phyloP scores from a whole-genome alignment of 2,797 vertebrate genomes.

The Coregonus ussuriensis region DNA sequence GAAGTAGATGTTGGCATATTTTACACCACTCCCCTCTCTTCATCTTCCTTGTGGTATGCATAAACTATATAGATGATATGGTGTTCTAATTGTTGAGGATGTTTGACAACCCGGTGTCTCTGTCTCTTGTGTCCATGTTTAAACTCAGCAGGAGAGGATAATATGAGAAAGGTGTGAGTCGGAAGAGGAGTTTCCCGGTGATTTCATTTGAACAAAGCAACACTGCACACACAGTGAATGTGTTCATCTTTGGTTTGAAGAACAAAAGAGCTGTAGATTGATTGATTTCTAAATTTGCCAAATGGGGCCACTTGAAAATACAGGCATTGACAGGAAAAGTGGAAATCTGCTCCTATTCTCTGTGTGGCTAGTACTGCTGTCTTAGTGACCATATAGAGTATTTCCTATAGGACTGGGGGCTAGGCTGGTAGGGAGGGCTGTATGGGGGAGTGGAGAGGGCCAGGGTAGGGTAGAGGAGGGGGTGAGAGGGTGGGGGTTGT shows the following conservation, averaged over 20 bases:
- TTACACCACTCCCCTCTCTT: conserved; percentile 51
- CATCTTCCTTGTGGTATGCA: conserved; percentile 43
- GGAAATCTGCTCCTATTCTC: conserved; percentile 44
- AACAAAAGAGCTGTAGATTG: neutral
- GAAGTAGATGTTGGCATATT: conserved; percentile 48
- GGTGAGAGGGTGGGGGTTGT: conserved; percentile 57
- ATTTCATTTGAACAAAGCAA: neutral
- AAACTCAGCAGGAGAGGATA: conserved; percentile 1
- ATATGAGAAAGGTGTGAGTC: neutral
- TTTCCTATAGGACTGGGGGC: conserved; percentile 65
- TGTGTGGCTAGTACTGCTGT: conserved; percentile 26
- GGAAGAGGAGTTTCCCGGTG: neutral
- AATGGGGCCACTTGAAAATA: conserved; percentile 28
- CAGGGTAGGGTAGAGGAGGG: conserved; percentile 5
- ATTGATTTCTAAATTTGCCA: neutral
- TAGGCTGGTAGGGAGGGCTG: conserved; percentile 41
- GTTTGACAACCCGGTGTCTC: conserved; percentile 36
- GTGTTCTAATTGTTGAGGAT: conserved; percentile 26
- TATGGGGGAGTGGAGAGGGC: no score
- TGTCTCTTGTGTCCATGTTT: conserved; percentile 22
- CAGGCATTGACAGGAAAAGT: conserved; percentile 33
- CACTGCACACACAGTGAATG: neutral
- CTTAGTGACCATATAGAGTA: conserved; percentile 66
- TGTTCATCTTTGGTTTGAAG: no score
- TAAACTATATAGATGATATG: conserved; percentile 31